Conservation (phyloP, 2,113 vertebrate species). For the Colossoma macropomum region DNA sequence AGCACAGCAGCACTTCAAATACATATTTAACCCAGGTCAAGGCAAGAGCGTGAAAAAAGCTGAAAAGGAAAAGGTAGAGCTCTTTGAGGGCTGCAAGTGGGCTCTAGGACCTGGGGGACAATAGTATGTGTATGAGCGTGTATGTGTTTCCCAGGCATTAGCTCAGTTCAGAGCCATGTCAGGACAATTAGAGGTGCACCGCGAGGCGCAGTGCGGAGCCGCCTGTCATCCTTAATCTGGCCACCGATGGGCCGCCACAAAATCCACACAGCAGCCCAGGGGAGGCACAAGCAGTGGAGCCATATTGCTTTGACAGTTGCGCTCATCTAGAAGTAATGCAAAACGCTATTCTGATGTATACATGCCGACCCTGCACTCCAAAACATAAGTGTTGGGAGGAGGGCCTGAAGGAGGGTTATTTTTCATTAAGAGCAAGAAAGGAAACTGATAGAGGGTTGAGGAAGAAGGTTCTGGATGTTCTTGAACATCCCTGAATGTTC, state of each 20-base stretch:
- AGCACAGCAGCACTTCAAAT: conserved; percentile 4
- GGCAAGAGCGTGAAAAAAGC: conserved; percentile 17
- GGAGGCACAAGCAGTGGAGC: conserved; percentile 88
- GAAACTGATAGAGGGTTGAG: background rate
- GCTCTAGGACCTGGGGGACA: conserved; percentile 65
- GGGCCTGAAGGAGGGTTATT: conserved; percentile 20
- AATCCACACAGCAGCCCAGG: conserved; percentile 84
- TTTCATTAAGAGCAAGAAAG: conserved; percentile 36
- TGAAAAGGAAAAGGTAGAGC: conserved; percentile 19
- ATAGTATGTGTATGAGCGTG: conserved; percentile 9
- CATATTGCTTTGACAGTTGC: conserved; percentile 98
- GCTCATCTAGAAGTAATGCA: conserved; percentile 97
- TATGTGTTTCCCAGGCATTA: conserved; percentile 75
- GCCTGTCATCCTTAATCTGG: conserved; percentile 90
- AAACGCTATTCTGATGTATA: conserved; percentile 92
- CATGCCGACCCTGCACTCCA: conserved; percentile 83
- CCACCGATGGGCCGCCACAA: conserved; percentile 81
- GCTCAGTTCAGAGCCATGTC: conserved; percentile 82
- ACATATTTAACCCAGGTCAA: conserved; percentile 10
- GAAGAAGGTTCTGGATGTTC: conserved; percentile 1
- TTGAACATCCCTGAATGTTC: conserved; percentile 72
- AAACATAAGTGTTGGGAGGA: conserved; percentile 75
- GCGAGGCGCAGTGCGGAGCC: conserved; percentile 76
- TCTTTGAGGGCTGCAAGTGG: conserved; percentile 38
- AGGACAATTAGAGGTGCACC: conserved; percentile 87